A percentile compares a stretch with the other conserved stretches of the same genome.
phyloP scores from a whole-genome alignment of 23 tunicate genomes.

The Ascidia mentula region DNA sequence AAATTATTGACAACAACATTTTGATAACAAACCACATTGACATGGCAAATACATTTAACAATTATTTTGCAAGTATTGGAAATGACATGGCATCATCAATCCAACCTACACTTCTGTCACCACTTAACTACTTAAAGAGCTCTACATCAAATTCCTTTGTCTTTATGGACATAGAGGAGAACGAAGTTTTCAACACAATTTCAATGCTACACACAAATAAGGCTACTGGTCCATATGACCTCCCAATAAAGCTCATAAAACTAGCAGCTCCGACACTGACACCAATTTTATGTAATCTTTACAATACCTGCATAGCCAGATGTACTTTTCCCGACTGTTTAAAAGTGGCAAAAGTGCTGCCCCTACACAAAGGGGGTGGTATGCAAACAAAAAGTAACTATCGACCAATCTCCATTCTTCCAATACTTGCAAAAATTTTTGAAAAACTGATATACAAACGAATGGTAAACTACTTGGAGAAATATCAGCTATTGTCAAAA shows the following conservation, averaged over 20 bases:
- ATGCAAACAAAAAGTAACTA: neutral
- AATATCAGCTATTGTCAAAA: neutral
- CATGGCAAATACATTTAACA: no score
- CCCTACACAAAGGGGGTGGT: neutral
- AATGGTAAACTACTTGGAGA: conserved; percentile 7
- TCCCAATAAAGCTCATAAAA: neutral
- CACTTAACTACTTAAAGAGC: no score
- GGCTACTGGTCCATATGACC: conserved; percentile 7
- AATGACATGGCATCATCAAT: no score
- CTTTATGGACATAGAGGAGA: neutral
- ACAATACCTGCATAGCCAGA: conserved; percentile 3
- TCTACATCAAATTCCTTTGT: no score
- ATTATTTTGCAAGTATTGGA: no score
- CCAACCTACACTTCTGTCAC: no score
- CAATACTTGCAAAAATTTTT: conserved; percentile 13
- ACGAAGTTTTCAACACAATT: neutral
- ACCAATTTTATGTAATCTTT: neutral
- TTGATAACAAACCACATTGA: no score
- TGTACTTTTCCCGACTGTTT: neutral
- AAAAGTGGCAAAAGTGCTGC: conserved; percentile 7
- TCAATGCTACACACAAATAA: neutral
- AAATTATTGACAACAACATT: no score
- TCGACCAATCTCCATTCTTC: neutral
- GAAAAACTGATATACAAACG: conserved; percentile 13
- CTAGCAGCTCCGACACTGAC: conserved; percentile 5